Evolutionary conservation across 1,140 invertebrate species (phyloP), one percentile per base, ranked within the genome.

Genomic region (Nebria ingens): DNA sequence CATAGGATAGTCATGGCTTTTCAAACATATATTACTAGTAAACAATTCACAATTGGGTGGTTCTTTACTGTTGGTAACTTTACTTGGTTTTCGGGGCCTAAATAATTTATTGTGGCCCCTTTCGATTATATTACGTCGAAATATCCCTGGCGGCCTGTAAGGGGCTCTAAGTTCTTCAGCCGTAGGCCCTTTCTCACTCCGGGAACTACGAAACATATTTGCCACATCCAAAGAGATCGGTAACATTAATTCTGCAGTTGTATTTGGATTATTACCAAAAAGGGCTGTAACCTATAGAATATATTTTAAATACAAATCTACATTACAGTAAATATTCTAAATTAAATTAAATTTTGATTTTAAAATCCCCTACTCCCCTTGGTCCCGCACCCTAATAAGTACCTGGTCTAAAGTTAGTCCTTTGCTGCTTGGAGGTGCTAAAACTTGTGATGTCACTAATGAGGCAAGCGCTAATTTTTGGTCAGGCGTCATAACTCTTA

Each of bases 1-100:
- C 86, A 81, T 79, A 50, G 87, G 88, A 72, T 91, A 90, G 66
- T 89, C 82, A 11, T 79, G 74, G 45, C 81, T 78, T 59, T 84
- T 79, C 22, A 90, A 73, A 69, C 87, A 91, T 57, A 91, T 76
- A 2, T 80, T 83, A 62, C 83, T 83, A 1, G 84, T 82, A 65
- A 89, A 89, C 53, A 84, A 77, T 59, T 86, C 85, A 62, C 86
- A 89, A 55, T 77, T 67, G 3, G 70, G 66, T 4, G 70, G 66
- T 25, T 53, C 22, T 3, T 23, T 29, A 11, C 13, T n/a, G n/a
- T 21, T 45, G 12, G 20, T 42, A 25, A 6, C 4, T 25, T 51
- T 56, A 52, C 17, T 20, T 6, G 50, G 2, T 45, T 53, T 58
- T 68, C 49, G 59, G 65, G 20, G 17, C 22, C 29, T 22, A 13